Evolutionary conservation across 2,888 invertebrate genomes (phyloP).

Genomic region (Cenopis cana): DNA sequence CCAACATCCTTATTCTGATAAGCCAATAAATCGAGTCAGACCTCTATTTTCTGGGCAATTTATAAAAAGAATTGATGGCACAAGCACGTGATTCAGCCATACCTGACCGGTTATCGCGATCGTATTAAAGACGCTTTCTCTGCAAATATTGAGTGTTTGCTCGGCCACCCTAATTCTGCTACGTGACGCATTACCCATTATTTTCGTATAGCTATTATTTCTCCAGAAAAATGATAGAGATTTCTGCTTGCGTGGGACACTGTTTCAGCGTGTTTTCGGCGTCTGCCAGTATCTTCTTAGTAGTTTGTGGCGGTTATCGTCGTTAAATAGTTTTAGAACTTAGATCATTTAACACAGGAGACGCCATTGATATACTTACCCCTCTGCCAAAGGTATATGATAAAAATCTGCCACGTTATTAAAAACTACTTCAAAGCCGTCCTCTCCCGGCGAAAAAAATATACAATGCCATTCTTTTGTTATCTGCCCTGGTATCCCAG

Average conservation of each 20-base stretch:
- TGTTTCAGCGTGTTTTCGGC: neutral
- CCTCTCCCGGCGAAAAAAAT: too few relatives aligned
- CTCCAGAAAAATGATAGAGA: constrained; percentile 19
- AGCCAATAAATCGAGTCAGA: too few relatives aligned
- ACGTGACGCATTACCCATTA: constrained; percentile 68
- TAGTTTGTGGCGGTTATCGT: too few relatives aligned
- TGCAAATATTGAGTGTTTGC: constrained; percentile 71
- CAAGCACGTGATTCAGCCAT: constrained; percentile 48
- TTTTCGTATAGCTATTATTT: constrained; percentile 50
- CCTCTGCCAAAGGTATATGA: too few relatives aligned
- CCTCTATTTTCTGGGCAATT: neutral
- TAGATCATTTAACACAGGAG: too few relatives aligned
- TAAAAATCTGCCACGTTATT: too few relatives aligned
- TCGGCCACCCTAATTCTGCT: constrained; percentile 63
- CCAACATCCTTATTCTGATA: too few relatives aligned
- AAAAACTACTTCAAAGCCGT: too few relatives aligned
- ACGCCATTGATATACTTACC: too few relatives aligned
- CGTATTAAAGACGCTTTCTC: constrained; percentile 62
- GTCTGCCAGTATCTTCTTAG: too few relatives aligned
- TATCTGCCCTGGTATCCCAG: too few relatives aligned
- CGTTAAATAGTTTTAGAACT: neutral
- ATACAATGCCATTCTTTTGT: too few relatives aligned
- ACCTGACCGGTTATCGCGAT: constrained; percentile 59
- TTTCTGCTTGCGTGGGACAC: constrained; percentile 22
- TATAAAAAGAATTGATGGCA: neutral